Conservation (phyloP, 2,113 vertebrate genomes). For the Pipa parva region DNA sequence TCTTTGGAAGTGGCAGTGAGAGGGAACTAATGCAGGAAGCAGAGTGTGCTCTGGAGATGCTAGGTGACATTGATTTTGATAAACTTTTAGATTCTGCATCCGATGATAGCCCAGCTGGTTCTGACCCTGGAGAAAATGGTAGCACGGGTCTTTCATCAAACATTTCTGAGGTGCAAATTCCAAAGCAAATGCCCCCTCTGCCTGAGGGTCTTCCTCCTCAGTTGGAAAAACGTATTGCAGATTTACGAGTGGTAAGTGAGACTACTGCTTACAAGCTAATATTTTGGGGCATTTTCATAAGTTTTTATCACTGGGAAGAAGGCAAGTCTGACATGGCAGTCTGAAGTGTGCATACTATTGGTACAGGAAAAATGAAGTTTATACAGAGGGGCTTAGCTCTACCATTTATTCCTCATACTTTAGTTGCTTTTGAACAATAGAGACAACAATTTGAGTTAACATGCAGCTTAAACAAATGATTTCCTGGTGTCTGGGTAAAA, state of each 20-base stretch:
- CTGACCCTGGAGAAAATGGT: conserved; percentile 81
- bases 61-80: conserved; percentile 90
- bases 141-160: conserved; percentile 57
- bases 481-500: too few relatives aligned
- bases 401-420: too few relatives aligned
- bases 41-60: conserved; percentile 80
- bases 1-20: conserved; percentile 86
- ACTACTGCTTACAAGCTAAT: not conserved
- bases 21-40: conserved; percentile 83
- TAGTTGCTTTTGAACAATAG: too few relatives aligned
- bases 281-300: too few relatives aligned
- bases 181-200: conserved; percentile 74
- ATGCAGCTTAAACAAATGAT: too few relatives aligned
- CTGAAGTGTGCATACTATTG: too few relatives aligned
- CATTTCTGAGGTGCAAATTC: conserved; percentile 59
- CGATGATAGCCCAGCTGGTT: conserved; percentile 74
- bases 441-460: too few relatives aligned
- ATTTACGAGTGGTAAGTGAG: conserved; percentile 82
- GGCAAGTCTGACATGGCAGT: too few relatives aligned
- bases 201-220: conserved; percentile 80
- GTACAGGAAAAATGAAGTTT: too few relatives aligned
- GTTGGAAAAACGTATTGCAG: conserved; percentile 88
- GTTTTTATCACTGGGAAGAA: too few relatives aligned
- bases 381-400: too few relatives aligned
- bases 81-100: conserved; percentile 84